Base-by-base conservation (phyloP, 2,888 invertebrate species). In the Tetragonula carbonaria region DNA sequence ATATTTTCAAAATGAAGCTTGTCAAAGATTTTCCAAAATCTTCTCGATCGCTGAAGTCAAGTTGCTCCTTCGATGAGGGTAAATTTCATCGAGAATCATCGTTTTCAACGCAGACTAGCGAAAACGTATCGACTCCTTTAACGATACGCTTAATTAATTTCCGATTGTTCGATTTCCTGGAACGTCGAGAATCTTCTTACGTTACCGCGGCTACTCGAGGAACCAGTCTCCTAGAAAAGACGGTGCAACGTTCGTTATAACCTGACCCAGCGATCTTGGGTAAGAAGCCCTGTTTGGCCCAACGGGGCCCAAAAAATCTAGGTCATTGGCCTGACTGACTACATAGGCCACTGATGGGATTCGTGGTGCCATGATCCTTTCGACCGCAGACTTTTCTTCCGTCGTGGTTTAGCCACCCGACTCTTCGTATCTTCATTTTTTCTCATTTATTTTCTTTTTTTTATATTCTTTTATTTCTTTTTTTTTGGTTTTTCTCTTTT, bases 321-420 rank as follows among this genome's bases (percentile, higher is more conserved):
- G 93, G 94, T 94, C 93, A 92, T 90, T 90, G 92, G 89, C 91
- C 91, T 87, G 91, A 85, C 90, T 87, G 90, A 87, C 87, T 88
- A 89, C 87, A 85, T 87, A 87, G 84, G 82, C 87, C 76, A 67
- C 78, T 45, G 82, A 79, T 79, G 84, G 86, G 85, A 78, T 78
- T 71, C 77, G 62, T 73, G 76, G 66, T 72, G 75, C 78, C 76
- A 73, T 70, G 80, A 71, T 77, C 78, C 78, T 76, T 23, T 23
- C 23, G 23, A 23, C 23, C 23, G 23, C 23, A 23, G 23, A 23
- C 23, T 23, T 80, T 78, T 85, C 75, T 63, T 80, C 71, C 82
- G 68, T 57, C 62, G 77, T 63, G 74, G 67, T 80, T 88, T 85
- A 88, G 82, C 84, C 82, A 2, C 86, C 82, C 74, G 84, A 88